phyloP scores from a whole-genome alignment of 2,113 vertebrate species.

The Pteruthius melanotis region DNA sequence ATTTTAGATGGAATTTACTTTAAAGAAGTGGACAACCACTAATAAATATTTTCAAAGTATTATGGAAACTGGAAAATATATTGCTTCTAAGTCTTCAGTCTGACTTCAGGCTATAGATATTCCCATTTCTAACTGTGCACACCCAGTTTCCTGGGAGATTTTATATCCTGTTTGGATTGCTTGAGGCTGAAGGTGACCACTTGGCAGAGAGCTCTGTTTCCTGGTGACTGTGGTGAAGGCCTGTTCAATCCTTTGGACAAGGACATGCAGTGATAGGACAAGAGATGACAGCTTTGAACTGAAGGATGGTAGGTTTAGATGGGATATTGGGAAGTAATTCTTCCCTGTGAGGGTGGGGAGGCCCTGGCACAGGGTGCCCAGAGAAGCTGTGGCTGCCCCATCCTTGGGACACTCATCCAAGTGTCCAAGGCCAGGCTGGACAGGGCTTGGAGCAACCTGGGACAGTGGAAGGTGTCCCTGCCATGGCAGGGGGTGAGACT shows the following conservation, averaged over 20 bases:
- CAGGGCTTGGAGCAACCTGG: accelerated
- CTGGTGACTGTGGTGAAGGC: background rate
- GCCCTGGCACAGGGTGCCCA: background rate
- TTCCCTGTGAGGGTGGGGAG: background rate
- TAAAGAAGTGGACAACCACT: background rate
- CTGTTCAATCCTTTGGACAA: background rate
- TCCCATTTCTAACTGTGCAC: background rate
- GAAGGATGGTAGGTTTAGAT: background rate
- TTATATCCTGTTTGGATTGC: background rate
- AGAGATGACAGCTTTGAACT: background rate
- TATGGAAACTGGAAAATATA: background rate
- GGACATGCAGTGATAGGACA: background rate
- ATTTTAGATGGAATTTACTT: background rate
- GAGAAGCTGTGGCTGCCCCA: background rate
- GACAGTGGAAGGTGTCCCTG: background rate
- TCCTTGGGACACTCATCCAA: background rate
- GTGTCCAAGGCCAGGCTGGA: background rate
- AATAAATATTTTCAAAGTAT: background rate
- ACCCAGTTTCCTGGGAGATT: background rate
- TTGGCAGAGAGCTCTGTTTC: background rate
- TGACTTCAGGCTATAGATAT: background rate
- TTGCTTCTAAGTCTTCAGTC: background rate
- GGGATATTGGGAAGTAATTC: background rate
- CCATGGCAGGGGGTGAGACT: too few relatives aligned
- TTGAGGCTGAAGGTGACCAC: background rate